Percentiles rank a stretch among this genome's conserved stretches.
phyloP scores from a whole-genome alignment of 2,888 invertebrate species.

The Limenitis arthemis region DNA sequence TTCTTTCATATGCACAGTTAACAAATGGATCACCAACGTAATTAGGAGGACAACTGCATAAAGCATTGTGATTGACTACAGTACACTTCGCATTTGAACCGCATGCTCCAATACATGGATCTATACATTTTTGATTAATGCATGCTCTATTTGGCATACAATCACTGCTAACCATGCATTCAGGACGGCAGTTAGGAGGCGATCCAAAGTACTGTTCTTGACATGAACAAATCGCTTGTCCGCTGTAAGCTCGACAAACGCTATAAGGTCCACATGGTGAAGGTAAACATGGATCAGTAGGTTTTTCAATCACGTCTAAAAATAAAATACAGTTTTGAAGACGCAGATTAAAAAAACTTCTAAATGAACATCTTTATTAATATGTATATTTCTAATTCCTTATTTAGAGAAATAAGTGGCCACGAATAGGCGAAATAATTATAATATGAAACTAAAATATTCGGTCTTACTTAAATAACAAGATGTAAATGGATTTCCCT shows the following conservation, averaged over 20 bases:
- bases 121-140: conserved; percentile 82
- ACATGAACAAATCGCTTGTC: conserved; percentile 87
- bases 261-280: conserved; percentile 88
- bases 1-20: conserved; percentile 77
- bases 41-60: conserved; percentile 84
- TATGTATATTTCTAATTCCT: neutral
- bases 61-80: conserved; percentile 88
- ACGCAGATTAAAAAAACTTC: too few species aligned
- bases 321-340: neutral
- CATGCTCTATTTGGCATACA: conserved; percentile 87
- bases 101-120: conserved; percentile 89
- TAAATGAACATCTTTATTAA: neutral
- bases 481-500: conserved; percentile 83
- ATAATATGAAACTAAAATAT: neutral
- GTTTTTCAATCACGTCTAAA: conserved; percentile 52
- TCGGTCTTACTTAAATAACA: conserved; percentile 72
- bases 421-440: too few species aligned
- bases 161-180: conserved; percentile 87
- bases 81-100: conserved; percentile 86
- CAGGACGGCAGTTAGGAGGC: conserved; percentile 83
- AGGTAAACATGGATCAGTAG: conserved; percentile 71
- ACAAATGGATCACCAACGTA: conserved; percentile 87
- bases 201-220: conserved; percentile 85
- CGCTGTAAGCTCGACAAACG: conserved; percentile 79
- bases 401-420: too few species aligned